These are phyloP conservation scores for Solea solea DNA, from an alignment of 2,113 vertebrate species.

Conservation along the genomic window DNA sequence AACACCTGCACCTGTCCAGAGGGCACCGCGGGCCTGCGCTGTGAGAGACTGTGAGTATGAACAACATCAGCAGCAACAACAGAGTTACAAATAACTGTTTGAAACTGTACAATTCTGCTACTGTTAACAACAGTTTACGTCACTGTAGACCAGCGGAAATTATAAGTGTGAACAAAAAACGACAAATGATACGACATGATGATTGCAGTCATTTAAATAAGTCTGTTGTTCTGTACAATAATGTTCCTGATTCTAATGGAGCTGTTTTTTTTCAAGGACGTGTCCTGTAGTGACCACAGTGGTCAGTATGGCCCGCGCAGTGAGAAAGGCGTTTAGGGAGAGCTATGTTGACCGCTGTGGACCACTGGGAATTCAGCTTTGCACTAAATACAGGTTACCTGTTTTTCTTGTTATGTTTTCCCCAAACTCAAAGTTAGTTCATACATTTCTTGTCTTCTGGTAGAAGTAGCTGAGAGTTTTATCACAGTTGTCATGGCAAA, in stretches of 20 bases:
- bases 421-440: neutral
- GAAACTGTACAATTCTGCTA: too few species aligned
- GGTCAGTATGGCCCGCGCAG: constrained; percentile 82
- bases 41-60: constrained; percentile 81
- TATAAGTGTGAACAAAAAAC: neutral
- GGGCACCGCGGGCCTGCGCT: constrained; percentile 82
- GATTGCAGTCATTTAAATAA: too few species aligned
- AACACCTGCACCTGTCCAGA: constrained; percentile 82
- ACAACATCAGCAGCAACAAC: neutral
- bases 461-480: neutral
- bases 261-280: constrained; percentile 57
- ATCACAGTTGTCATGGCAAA: too few species aligned
- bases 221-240: neutral
- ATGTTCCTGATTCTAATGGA: neutral
- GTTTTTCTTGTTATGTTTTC: neutral
- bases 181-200: too few species aligned
- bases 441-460: neutral
- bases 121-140: neutral
- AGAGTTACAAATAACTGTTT: neutral
- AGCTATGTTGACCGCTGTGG: constrained; percentile 86
- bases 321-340: constrained; percentile 81
- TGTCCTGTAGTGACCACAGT: constrained; percentile 84
- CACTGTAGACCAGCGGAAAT: neutral
- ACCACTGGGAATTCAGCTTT: constrained; percentile 82
- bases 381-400: constrained; percentile 85